Conservation (phyloP, 2,888 invertebrate genomes). For the Acrobasis consociella region DNA sequence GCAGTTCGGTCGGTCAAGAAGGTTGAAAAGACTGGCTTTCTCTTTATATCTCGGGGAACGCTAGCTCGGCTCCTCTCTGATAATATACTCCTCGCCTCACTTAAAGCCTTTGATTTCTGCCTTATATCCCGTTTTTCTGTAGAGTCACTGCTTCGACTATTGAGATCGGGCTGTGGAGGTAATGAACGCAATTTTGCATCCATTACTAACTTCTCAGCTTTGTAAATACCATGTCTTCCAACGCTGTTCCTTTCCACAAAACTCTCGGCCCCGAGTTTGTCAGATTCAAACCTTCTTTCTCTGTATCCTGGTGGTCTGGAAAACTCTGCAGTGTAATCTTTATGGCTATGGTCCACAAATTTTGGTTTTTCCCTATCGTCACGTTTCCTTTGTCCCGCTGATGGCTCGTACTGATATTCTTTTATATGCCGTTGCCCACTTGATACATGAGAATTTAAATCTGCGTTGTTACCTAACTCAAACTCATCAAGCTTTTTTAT, state of each 20-base stretch:
- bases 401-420: conserved; percentile 53
- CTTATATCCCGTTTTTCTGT: conserved; percentile 48
- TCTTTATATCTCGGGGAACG: conserved; percentile 78
- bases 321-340: conserved; percentile 60
- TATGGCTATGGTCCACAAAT: conserved; percentile 54
- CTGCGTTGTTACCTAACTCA: background rate
- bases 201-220: conserved; percentile 51
- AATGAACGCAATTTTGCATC: conserved; percentile 53
- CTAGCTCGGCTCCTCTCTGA: conserved; percentile 61
- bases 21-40: conserved; percentile 90
- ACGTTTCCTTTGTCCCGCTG: conserved; percentile 30
- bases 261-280: conserved; percentile 32
- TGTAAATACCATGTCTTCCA: conserved; percentile 50
- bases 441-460: conserved; percentile 12
- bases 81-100: conserved; percentile 57
- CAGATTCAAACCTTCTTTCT: conserved; percentile 48
- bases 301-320: conserved; percentile 55
- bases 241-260: conserved; percentile 35
- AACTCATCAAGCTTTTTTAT: conserved; percentile 7
- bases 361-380: conserved; percentile 43
- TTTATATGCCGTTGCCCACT: conserved; percentile 41
- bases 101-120: conserved; percentile 56
- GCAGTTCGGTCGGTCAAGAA: conserved; percentile 89
- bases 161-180: conserved; percentile 40
- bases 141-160: conserved; percentile 41